Percentiles rank a stretch among this genome's conserved stretches.
Conservation (phyloP, 2,888 invertebrate genomes). For the Beris morrisii region DNA sequence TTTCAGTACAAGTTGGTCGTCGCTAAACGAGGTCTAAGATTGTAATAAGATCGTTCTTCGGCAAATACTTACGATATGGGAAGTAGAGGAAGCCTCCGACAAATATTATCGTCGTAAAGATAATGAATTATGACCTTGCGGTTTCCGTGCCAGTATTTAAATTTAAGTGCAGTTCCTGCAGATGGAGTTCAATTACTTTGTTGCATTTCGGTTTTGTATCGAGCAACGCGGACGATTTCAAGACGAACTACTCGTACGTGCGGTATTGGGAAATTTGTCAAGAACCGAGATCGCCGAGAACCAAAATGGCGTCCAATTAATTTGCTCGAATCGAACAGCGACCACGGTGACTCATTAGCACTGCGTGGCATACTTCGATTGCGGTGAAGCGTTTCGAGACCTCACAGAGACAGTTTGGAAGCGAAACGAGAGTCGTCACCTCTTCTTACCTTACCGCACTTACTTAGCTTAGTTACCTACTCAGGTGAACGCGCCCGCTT, state of each 20-base stretch:
- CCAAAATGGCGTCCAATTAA: constrained; percentile 27
- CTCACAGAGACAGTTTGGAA: background rate
- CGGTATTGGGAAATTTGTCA: too few species aligned
- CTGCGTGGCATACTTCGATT: constrained; percentile 27
- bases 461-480: background rate
- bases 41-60: constrained; percentile 26
- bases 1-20: constrained; percentile 21
- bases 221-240: too few species aligned
- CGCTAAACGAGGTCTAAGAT: constrained; percentile 17
- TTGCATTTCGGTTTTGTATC: too few species aligned
- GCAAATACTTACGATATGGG: constrained; percentile 4
- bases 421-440: constrained; percentile 20
- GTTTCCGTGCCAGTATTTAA: constrained; percentile 9
- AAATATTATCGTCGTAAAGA: constrained; percentile 34
- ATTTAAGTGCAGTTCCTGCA: too few species aligned
- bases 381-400: constrained; percentile 17
- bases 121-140: constrained; percentile 37
- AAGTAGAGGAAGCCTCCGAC: constrained; percentile 18
- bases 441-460: too few species aligned
- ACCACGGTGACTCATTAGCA: constrained; percentile 21
- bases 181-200: too few species aligned
- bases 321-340: constrained; percentile 7
- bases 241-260: too few species aligned
- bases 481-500: constrained; percentile 30
- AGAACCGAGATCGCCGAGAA: too few species aligned